Conservation (phyloP, 2,888 invertebrate species). For the Asteroscopus sphinx region DNA sequence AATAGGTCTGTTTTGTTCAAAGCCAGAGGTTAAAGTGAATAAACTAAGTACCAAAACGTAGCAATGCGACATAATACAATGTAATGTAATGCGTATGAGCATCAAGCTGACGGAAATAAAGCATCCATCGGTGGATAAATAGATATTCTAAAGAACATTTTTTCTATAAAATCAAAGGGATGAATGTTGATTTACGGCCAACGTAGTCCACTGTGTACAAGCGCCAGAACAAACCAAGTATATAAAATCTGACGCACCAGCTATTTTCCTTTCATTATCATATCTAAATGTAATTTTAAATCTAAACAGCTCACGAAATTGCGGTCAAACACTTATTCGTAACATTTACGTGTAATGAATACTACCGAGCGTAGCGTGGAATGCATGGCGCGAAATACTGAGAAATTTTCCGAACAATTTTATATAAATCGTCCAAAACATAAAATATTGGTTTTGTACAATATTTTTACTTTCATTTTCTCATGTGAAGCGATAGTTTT, state of each 20-base stretch:
- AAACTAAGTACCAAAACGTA: too few relatives aligned
- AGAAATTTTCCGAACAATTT: constrained; percentile 57
- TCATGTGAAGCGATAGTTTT: constrained; percentile 70
- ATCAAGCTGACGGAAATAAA: not conserved
- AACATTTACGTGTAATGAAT: constrained; percentile 49
- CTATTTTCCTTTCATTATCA: constrained; percentile 41
- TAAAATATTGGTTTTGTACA: constrained; percentile 69
- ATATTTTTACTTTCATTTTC: constrained; percentile 72
- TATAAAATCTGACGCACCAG: constrained; percentile 35
- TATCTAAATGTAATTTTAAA: constrained; percentile 46
- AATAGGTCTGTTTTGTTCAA: too few relatives aligned
- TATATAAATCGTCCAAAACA: constrained; percentile 66
- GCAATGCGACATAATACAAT: too few relatives aligned
- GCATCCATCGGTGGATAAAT: not conserved
- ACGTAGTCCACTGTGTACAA: not conserved
- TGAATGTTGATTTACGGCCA: not conserved
- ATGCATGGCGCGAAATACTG: constrained; percentile 47
- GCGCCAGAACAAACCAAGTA: constrained; percentile 10
- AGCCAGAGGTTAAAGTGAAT: too few relatives aligned
- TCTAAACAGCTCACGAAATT: constrained; percentile 49
- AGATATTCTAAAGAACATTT: not conserved
- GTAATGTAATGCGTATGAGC: not conserved
- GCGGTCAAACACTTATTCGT: constrained; percentile 57
- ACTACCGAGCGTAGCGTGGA: constrained; percentile 23
- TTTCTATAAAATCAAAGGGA: too few relatives aligned